Base-by-base conservation (phyloP, 2,113 vertebrate genomes). In the Cichladusa arquata region DNA sequence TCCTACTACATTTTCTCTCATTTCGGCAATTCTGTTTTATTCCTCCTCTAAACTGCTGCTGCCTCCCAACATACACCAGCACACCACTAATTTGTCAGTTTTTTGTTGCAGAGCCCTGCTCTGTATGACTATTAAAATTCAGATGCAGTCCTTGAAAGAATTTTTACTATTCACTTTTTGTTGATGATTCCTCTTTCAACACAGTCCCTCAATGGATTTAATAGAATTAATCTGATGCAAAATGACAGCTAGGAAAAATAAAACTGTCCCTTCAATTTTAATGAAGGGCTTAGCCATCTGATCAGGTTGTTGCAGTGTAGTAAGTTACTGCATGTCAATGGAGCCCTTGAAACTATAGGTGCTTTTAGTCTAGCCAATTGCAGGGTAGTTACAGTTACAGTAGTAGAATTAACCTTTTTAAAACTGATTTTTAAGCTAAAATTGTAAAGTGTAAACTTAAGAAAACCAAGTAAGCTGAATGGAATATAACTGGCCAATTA, bases 201-300 rank as follows among this genome's bases (percentile, higher is more conserved):
- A 26, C 29, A 60, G 42, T 34, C 56, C 34, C 69, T 78, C 77
- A 71, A 34, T 88, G 36, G 45, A 77, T 89, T 92, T 83, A 91
- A 65, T 67, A 86, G 65, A 92, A 91, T 86, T 74, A 81, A 44
- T 54, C 48, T 51, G 28, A 65, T 89, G 73, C 78, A 76, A 91
- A 64, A 65, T 78, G 33, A 67, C 65, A 92, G 34, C 24, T 77
- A 89, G 65, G 77, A 95, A 89, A 91, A 95, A 62, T 34, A 81
- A 81, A 93, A 48, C 83, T 47, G 11, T 62, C 45, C 34, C 72
- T 94, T 83, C 53, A 67, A 36, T 94, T 94, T 93, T 93, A 93
- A 67, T 85, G 87, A 91, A 67, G 73, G 57, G 40, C 48, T 87
- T 17, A 51, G 60, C 45, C 36, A 60, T 48, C 48, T 80, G 80